Evolutionary conservation across 2,888 invertebrate species (phyloP), one percentile per base, ranked within the genome.

Genomic region (Tuberolachnus salignus): DNA sequence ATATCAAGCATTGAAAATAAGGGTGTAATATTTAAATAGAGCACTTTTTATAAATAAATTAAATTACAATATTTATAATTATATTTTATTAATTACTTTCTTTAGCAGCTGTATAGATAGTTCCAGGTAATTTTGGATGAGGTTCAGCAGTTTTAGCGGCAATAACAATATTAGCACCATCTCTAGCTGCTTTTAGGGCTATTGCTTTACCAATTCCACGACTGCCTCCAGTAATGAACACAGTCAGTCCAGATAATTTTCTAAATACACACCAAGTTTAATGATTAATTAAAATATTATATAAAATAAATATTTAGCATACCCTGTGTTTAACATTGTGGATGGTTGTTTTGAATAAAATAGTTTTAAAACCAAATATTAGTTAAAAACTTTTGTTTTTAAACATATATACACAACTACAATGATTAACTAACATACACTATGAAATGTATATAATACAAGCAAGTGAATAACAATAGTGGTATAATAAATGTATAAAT

Each of bases 151-250:
- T 96, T 88, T 97, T 97, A 6, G 96, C 96, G 72, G 95, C 95
- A 82, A 96, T 89, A 13, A 95, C 92, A 83, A 97, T 89, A 86
- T 96, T 96, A 0, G 95, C 96, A 51, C 96, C 96, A 89, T 97
- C 95, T 85, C 89, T 90, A 0, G 97, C 95, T 1, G 93, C 92
- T 87, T 95, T 97, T 80, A 97, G 85, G 6, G 97, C 98, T 83
- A 98, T 97, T 21, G 92, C 93, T 86, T 96, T 94, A 0, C 98
- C 98, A 84, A 98, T 98, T 51, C 98, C 98, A 83, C 98, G 89
- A 75, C 96, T 97, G 19, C 95, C 98, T 61, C 98, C 98, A 46
- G 97, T 97, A 82, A 98, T 94, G 84, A 98, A 96, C 78, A 97
- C 87, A 3, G 98, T 98, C 82, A 92, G 91, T 3, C 97, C 97